Evolutionary conservation across 1,140 invertebrate genomes (phyloP).

Genomic region (Fopius arisanus): DNA sequence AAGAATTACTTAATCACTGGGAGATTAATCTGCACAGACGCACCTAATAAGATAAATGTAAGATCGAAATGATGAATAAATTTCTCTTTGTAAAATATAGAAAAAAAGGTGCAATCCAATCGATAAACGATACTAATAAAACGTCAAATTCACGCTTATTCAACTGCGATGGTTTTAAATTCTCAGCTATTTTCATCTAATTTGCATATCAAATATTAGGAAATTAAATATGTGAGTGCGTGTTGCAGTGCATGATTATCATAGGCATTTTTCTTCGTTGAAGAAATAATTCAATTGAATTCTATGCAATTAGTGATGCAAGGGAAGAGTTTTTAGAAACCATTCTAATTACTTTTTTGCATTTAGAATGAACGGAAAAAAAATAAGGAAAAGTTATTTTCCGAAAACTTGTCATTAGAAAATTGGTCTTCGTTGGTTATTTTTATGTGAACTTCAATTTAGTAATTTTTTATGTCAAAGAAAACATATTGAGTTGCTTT

Average conservation of each 20-base stretch:
- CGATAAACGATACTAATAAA: not conserved
- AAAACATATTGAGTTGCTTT: not conserved
- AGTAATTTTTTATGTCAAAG: not conserved
- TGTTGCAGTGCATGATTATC: constrained; percentile 10
- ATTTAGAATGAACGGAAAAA: not conserved
- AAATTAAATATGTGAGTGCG: constrained; percentile 10
- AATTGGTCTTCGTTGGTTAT: constrained; percentile 9
- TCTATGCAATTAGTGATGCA: not conserved
- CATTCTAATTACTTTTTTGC: not conserved
- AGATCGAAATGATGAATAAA: not conserved
- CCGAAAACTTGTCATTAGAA: not conserved
- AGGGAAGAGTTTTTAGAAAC: not conserved
- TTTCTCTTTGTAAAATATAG: not conserved
- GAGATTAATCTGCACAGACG: constrained; percentile 5
- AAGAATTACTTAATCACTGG: not conserved
- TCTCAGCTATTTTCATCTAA: not conserved
- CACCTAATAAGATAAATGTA: not conserved
- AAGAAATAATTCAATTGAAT: constrained; percentile 5
- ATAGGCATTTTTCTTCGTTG: constrained; percentile 7
- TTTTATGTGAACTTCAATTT: not conserved
- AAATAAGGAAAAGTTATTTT: not conserved
- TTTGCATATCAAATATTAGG: not conserved
- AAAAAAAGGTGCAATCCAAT: not conserved
- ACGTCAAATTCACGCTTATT: not conserved
- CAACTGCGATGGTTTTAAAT: not conserved